Conservation (phyloP, 2,797 vertebrate genomes). For the Cyclura pinguis region DNA sequence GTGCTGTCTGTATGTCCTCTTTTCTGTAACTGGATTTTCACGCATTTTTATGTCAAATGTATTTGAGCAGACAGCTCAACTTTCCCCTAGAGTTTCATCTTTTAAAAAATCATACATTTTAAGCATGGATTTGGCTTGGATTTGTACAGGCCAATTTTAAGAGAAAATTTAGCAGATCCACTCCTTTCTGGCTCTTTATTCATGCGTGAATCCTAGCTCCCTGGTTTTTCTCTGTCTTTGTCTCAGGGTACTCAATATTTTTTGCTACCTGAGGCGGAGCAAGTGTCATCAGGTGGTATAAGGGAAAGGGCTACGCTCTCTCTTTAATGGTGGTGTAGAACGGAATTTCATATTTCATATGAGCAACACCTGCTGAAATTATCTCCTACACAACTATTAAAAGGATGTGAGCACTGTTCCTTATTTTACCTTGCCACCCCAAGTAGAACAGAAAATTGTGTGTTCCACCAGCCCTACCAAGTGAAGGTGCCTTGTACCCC, state of each 20-base stretch:
- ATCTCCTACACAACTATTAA: too few species aligned
- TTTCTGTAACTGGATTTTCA: conserved; percentile 45
- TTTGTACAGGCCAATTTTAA: conserved; percentile 31
- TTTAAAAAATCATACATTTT: conserved; percentile 29
- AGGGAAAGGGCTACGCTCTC: background rate
- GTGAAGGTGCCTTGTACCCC: too few species aligned
- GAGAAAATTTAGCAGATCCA: conserved; percentile 3
- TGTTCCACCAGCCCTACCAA: too few species aligned
- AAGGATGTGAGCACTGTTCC: too few species aligned
- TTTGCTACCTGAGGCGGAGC: background rate
- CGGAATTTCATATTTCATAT: too few species aligned
- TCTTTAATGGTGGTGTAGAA: too few species aligned
- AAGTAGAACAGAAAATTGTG: too few species aligned
- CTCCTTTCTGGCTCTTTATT: conserved; percentile 15
- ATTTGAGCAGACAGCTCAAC: conserved; percentile 35
- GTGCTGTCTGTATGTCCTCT: background rate
- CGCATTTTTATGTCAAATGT: conserved; percentile 40
- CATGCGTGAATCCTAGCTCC: background rate
- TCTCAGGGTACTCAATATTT: conserved; percentile 4
- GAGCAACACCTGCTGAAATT: too few species aligned
- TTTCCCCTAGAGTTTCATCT: background rate
- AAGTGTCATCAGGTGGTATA: too few species aligned
- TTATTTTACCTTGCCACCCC: too few species aligned
- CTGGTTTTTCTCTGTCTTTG: conserved; percentile 19
- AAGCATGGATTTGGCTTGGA: conserved; percentile 42